Evolutionary conservation across 2,797 vertebrate genomes (phyloP).

Genomic region (Diceros bicornis): DNA sequence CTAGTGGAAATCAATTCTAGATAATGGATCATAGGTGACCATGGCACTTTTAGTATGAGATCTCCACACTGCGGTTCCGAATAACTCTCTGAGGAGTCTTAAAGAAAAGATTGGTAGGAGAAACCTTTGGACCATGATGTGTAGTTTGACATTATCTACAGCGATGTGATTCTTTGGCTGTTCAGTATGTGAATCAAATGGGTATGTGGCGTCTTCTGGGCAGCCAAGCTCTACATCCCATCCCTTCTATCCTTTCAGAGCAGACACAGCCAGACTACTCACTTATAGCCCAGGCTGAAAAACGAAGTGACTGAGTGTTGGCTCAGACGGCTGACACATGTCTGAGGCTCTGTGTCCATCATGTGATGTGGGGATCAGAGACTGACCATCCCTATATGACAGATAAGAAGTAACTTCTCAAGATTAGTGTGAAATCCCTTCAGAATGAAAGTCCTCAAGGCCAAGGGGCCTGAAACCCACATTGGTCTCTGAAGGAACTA

Average conservation of each 20-base stretch:
- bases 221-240: not conserved
- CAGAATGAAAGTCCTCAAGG: constrained; percentile 12
- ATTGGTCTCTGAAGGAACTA: not conserved
- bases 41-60: not conserved
- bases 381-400: not conserved
- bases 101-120: not conserved
- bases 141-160: not conserved
- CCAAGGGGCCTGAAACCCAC: not conserved
- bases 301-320: not conserved
- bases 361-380: not conserved
- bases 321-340: not conserved
- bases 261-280: not conserved
- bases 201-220: constrained; percentile 28
- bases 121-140: constrained; percentile 20
- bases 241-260: not conserved
- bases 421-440: constrained; percentile 21
- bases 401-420: constrained; percentile 21
- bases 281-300: not conserved
- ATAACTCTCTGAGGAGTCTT: not conserved
- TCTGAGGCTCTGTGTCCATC: not conserved
- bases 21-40: not conserved
- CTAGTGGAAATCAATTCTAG: constrained; percentile 5
- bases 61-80: not conserved
- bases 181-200: not conserved
- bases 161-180: not conserved